Base-by-base conservation (phyloP, 2,113 vertebrate genomes). In the Stigmatopora nigra region DNA sequence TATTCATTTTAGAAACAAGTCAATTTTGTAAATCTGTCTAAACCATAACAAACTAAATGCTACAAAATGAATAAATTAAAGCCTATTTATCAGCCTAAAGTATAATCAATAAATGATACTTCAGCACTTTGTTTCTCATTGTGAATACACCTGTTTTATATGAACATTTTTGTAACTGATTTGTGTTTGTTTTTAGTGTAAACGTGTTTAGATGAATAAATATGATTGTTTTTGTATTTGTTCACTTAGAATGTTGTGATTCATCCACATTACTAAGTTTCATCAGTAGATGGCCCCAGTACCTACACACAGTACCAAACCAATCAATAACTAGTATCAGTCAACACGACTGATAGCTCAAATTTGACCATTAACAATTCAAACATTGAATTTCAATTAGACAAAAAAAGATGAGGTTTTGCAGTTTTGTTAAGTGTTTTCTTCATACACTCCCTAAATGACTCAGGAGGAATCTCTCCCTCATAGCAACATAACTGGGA, bases 91-190 rank as follows among this genome's bases (percentile, higher is more conserved):
- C 47, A 17, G 4, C 59, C 22, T 45, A 57, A 48, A 63, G 35
- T 61, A 65, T 66, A 55, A 15, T 61, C 22, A 51, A 63, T 36
- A n/a, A 60, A 55, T 52, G 14, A 57, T 62, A 70, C 51, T 69
- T 51, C 64, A 69, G 77, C 72, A 82, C 78, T 76, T 83, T 66
- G 47, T 68, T 84, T 81, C 75, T 73, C 78, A 69, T 72, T 87
- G 79, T 87, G 76, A 84, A 85, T 79, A 76, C 11, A 63, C 58
- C 25, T 68, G 45, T 71, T 75, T 71, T 72, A 64, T 87, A 82
- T 88, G 78, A 89, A 86, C 84, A 60, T 66, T 49, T 82, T 78
- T 86, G 73, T 73, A 83, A 75, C 52, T 68, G 64, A 77, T 69
- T 11, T 69, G 17, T 80, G 75, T 78, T 79, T 48, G 72, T 75